Base-by-base conservation (phyloP, 1,140 invertebrate genomes). In the Littorina saxatilis region DNA sequence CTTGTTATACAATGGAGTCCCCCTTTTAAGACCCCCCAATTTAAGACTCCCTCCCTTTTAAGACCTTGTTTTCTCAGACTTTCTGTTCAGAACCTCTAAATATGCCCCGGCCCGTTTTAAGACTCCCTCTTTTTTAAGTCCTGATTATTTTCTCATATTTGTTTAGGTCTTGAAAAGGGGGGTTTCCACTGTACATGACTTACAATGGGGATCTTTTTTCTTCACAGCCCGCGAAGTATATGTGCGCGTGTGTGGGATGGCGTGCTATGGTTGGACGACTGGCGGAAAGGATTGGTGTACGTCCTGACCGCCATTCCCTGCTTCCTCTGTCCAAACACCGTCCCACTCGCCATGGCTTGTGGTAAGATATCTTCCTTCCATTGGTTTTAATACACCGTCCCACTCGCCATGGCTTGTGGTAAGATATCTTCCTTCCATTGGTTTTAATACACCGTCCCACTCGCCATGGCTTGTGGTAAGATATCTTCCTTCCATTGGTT, bases 271-370 rank as follows among this genome's bases (percentile, higher is more conserved):
- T 81, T 93, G 40, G 92, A 92, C 55, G 90, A 92, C 76, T 94
- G 94, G 94, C 92, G 92, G 82, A 92, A 92, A 85, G 91, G 92
- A 52, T 86, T 94, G 66, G 88, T 94, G 80, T 94, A 94, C 85
- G 80, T 92, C 37, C 85, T 91, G 17, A 85, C 94, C 52, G 91
- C 93, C 50, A 88, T 91, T n/a, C 85, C 93, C 55, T 90, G 94
- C 83, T 93, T 93, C 87, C 91, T 93, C 85, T 91, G 92, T 85
- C 93, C 94, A n/a, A 87, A 93, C 78, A 52, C 82, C n/a, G 84
- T 87, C 32, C 79, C 85, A 81, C 55, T 88, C 55, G 87, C 76
- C 29, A 80, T 86, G 29, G 82, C 86, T 61, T 82, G 85, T 85
- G 87, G 87, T 87, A 80, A 80, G 32, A 13, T 58, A 4, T 23